phyloP scores from a whole-genome alignment of 2,797 vertebrate species.

The Sarcophilus harrisii region DNA sequence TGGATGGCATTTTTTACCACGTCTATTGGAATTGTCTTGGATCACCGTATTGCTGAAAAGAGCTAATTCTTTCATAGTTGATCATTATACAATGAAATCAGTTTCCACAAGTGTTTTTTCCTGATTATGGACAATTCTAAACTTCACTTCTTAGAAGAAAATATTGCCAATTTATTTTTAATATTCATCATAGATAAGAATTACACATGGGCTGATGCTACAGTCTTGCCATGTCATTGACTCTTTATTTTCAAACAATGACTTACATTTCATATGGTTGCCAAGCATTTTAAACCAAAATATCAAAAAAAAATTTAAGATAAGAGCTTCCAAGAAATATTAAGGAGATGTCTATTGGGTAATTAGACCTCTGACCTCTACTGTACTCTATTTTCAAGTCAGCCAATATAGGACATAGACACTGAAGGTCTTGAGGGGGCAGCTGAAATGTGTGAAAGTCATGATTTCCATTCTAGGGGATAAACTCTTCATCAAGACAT shows the following conservation, averaged over 20 bases:
- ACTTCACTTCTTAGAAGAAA: slow-evolving; percentile 4
- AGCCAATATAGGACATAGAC: background rate
- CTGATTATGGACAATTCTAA: slow-evolving; percentile 51
- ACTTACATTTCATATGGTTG: background rate
- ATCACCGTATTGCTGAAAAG: too few relatives aligned
- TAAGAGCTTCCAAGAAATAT: background rate
- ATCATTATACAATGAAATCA: slow-evolving; percentile 21
- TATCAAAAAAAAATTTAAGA: slow-evolving; percentile 25
- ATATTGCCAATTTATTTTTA: background rate
- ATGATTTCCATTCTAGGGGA: slow-evolving; percentile 26
- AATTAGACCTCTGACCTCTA: background rate
- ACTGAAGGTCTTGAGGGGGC: background rate
- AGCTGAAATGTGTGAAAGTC: background rate
- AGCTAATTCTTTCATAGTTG: too few relatives aligned
- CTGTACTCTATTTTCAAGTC: background rate
- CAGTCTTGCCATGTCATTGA: background rate
- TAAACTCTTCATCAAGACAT: background rate
- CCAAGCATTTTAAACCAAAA: slow-evolving; percentile 2
- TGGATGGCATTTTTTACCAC: too few relatives aligned
- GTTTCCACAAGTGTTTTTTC: slow-evolving; percentile 47
- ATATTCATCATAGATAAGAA: background rate
- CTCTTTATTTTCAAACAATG: background rate
- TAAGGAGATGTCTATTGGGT: slow-evolving; percentile 14
- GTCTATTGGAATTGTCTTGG: too few relatives aligned
- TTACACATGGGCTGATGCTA: background rate